phyloP scores from a whole-genome alignment of 2,113 vertebrate species.

The Terrapene triunguis region DNA sequence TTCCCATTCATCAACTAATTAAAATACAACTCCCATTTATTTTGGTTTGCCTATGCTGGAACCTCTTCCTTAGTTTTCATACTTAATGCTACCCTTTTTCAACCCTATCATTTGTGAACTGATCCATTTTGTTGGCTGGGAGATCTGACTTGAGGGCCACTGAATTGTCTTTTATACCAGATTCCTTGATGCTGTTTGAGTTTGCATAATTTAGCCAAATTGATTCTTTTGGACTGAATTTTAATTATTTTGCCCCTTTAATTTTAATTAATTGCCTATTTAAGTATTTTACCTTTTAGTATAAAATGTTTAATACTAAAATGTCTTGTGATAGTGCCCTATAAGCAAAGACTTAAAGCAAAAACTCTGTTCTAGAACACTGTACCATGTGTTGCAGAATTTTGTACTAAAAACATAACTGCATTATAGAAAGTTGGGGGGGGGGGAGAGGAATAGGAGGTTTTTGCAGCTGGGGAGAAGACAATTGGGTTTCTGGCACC shows the following conservation, averaged over 20 bases:
- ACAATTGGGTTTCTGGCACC: background rate
- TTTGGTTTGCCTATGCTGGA: background rate
- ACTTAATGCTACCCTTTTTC: background rate
- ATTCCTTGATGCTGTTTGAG: background rate
- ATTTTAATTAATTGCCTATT: background rate
- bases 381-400: background rate
- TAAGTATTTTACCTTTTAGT: background rate
- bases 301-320: background rate
- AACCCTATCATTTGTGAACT: background rate
- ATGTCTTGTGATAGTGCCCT: background rate
- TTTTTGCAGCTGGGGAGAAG: background rate
- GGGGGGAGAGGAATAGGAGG: too few relatives aligned
- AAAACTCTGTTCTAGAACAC: background rate
- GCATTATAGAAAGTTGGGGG: background rate
- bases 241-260: background rate
- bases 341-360: background rate
- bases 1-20: too few relatives aligned
- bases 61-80: background rate
- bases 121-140: background rate
- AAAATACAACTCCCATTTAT: background rate
- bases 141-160: background rate
- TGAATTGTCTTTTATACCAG: background rate
- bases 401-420: background rate
- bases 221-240: background rate
- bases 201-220: background rate